A percentile compares a stretch with the other conserved stretches of the same genome.
Conservation (phyloP, 2,113 vertebrate species). For the Nyctibius bracteatus region DNA sequence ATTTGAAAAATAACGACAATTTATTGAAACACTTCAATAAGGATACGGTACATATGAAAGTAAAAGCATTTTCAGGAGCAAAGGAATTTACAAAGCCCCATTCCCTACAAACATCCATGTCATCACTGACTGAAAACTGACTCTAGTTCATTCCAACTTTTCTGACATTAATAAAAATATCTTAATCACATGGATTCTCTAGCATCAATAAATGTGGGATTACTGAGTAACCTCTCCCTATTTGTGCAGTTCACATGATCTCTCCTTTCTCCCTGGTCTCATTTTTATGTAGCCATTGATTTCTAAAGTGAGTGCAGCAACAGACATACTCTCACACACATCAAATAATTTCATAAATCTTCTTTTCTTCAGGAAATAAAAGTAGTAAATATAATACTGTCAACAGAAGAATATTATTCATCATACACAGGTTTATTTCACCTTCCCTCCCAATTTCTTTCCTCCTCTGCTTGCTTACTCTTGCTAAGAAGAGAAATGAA, state of each 20-base stretch:
- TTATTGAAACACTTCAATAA: background rate
- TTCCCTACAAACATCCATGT: background rate
- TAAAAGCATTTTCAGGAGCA: background rate
- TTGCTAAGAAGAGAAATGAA: background rate
- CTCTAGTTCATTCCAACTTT: background rate
- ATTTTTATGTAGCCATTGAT: background rate
- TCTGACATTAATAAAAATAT: background rate
- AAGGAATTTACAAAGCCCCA: background rate
- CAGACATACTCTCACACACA: background rate
- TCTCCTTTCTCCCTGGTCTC: background rate
- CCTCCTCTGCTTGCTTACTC: background rate
- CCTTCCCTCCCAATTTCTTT: background rate
- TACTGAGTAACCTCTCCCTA: background rate
- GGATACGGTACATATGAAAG: fast-evolving
- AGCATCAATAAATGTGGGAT: background rate
- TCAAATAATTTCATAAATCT: background rate
- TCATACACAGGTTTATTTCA: background rate
- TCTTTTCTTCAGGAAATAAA: background rate
- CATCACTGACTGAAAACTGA: background rate
- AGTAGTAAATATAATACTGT: background rate
- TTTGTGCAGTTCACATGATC: background rate
- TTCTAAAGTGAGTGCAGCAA: background rate
- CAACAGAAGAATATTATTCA: background rate
- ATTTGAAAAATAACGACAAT: background rate
- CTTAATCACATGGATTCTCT: background rate